Percentiles rank a stretch among this genome's conserved stretches.
phyloP scores from a whole-genome alignment of 2,888 invertebrate genomes.

The Leptogaster cylindrica region DNA sequence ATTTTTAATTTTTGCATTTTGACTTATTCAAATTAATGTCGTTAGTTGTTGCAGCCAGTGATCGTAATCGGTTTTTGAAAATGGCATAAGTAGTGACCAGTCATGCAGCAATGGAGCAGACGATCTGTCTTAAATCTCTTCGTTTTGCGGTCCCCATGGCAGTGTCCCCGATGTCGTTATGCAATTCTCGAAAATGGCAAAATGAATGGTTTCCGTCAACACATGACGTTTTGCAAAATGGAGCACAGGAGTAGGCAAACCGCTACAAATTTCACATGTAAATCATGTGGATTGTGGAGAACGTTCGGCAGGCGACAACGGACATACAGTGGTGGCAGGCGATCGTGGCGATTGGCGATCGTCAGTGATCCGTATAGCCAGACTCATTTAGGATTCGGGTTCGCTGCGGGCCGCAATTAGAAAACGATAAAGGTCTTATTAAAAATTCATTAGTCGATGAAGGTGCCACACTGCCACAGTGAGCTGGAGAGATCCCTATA shows the following conservation, averaged over 20 bases:
- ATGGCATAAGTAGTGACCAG: not conserved
- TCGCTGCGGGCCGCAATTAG: constrained; percentile 34
- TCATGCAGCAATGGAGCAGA: constrained; percentile 1
- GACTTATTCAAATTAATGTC: constrained; percentile 30
- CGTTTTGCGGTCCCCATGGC: not conserved
- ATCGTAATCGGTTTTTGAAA: constrained; percentile 18
- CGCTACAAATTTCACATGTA: constrained; percentile 33
- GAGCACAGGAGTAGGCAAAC: constrained; percentile 22
- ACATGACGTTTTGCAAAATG: not conserved
- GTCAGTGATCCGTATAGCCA: not conserved
- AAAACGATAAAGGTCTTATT: constrained; percentile 41
- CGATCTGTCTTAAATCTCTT: constrained; percentile 20
- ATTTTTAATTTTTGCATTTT: constrained; percentile 22
- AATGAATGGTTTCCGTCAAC: not conserved
- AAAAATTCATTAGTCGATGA: constrained; percentile 40
- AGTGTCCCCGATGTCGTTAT: constrained; percentile 23
- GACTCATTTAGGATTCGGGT: constrained; percentile 19
- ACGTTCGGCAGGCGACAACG: no score
- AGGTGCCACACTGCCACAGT: constrained; percentile 9
- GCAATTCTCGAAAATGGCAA: constrained; percentile 3
- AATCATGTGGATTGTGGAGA: no score
- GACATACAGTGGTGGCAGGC: no score
- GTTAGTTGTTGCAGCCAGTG: constrained; percentile 8
- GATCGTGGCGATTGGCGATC: not conserved
- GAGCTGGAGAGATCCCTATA: no score